Evolutionary conservation across 92 coral and sea anemone genomes (phyloP), one percentile per base, ranked within the genome.

Genomic region (Galaxea fascicularis): DNA sequence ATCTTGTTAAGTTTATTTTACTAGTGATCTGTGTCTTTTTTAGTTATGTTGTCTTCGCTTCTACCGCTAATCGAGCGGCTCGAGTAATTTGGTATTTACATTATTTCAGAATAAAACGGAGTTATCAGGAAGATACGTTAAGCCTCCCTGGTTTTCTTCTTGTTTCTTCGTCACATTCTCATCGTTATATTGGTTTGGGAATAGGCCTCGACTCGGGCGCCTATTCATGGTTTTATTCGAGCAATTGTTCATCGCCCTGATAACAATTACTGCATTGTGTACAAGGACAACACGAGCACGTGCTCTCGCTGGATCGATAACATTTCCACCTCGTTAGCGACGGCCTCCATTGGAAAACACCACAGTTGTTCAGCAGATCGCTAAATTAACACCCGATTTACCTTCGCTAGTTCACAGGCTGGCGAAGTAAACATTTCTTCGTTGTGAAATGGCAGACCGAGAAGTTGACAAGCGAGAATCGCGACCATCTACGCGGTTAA

Each of bases 171-270:
- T 35, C 41, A 35, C 41, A 35, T 35, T 35, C 41, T 35, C 6
- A 35, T 35, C 41, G 41, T n/a, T n/a, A n/a, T n/a, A 35, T 35
- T 6, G 2, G 3, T n/a, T 35, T 35, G n/a, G 2, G 69, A 22
- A 66, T 66, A 66, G 72, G 72, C 35, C 20, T 66, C 72, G 25
- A 1, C 72, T 14, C 1, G 72, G 20, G 20, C 39, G 74, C 74
- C 74, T 69, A 30, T 35, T 69, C 47, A 69, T 69, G 74, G 74
- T 69, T 69, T 69, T 27, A 29, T 69, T 69, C 51, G 47, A 30
- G 12, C 31, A 67, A 15, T 67, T 67, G 73, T 69, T 69, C 74
- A 47, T 29, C 49, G 74, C 74, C 49, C 10, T 14, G 74, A n/a
- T n/a, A n/a, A n/a, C n/a, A n/a, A n/a, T n/a, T n/a, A n/a, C n/a